Evolutionary conservation across 2,113 vertebrate genomes (phyloP), one percentile per base, ranked within the genome.

Genomic region (Sander lucioperca): DNA sequence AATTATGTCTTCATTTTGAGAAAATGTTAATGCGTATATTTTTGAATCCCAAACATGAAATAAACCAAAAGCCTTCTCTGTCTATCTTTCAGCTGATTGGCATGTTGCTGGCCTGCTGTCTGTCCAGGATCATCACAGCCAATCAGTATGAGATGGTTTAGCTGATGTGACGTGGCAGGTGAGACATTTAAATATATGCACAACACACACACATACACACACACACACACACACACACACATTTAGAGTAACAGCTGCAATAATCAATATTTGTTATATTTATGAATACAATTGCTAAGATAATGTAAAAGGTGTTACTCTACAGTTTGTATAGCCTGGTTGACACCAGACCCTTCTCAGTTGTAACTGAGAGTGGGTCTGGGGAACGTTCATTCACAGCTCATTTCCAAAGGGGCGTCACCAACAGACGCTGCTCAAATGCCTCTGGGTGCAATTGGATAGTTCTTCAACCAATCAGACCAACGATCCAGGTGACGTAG

Each of bases 131-230:
- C 96, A 99, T 99, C 94, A 99, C 98, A 91, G 98, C 98, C 96
- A 99, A 99, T 96, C 98, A 99, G 91, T 99, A 99, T 3, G 98
- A 99, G 95, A 99, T 99, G 98, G 98, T 99, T 94, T 99, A 99
- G 97, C 90, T 86, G 92, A 83, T 48, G 76, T 84, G 84, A 83
- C n/a, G 69, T 74, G 79, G 82, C 93, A 94, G 97, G 97, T 97
- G 80, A 95, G 25, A 2, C 59, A 50, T 68, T 78, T 16, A 13
- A 47, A 59, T 33, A 39, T 16, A 15, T 67, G 4, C 21, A 65
- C n/a, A 64, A 56, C 43, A 23, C 15, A 63, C 10, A n/a, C 56
- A 54, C 70, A 68, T 18, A 73, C 23, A 64, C 30, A 56, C 61
- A 45, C 21, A 65, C 18, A 58, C 50, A 72, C 43, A 21, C 30